A percentile compares a stretch with the other conserved stretches of the same genome.
Conservation (phyloP, 2,888 invertebrate species). For the Strigamia maritima region DNA sequence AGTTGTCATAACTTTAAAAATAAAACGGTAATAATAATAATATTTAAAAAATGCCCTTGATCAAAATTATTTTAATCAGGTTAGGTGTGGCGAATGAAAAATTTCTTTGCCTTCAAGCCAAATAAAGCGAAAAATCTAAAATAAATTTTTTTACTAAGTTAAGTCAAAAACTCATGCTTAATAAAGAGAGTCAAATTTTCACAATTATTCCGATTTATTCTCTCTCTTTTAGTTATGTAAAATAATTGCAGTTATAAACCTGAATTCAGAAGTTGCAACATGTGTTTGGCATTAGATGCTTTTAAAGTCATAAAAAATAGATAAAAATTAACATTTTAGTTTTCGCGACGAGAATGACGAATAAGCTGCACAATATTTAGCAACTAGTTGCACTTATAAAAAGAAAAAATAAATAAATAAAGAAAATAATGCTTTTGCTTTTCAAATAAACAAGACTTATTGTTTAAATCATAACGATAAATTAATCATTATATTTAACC, state of each 20-base stretch:
- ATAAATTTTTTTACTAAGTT: background rate
- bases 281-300: slow-evolving; percentile 34
- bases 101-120: slow-evolving; percentile 17
- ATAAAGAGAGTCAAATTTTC: background rate
- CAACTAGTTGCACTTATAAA: background rate
- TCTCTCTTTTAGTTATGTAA: background rate
- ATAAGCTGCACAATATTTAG: slow-evolving; percentile 8
- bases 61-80: slow-evolving; percentile 30
- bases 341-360: slow-evolving; percentile 24
- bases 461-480: too few relatives aligned
- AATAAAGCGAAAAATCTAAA: background rate
- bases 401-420: background rate
- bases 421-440: background rate
- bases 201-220: background rate
- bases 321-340: slow-evolving; percentile 7
- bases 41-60: slow-evolving; percentile 18
- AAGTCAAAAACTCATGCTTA: background rate
- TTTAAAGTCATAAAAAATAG: background rate
- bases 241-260: background rate
- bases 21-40: slow-evolving; percentile 11
- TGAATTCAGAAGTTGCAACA: slow-evolving; percentile 32
- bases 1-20: slow-evolving; percentile 12
- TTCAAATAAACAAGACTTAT: background rate
- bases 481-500: too few relatives aligned
- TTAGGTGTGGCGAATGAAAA: slow-evolving; percentile 34